Evolutionary conservation across 2,888 invertebrate genomes (phyloP), one percentile per base, ranked within the genome.

Genomic region (Drosophila limbata): DNA sequence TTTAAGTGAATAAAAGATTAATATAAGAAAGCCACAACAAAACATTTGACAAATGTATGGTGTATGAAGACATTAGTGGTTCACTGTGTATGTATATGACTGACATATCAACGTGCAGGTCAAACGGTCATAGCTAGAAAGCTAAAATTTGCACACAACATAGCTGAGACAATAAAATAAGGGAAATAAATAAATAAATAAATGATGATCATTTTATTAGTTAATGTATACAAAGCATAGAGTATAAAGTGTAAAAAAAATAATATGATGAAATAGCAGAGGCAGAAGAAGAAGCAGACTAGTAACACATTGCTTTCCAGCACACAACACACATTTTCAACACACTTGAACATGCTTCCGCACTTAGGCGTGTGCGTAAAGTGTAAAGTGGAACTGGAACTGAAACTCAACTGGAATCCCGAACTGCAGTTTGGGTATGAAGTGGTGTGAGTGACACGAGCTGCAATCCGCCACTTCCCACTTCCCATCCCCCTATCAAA

Each of bases 281-380:
- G 4, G 21, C 9, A 17, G 31, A n/a, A n/a, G 33, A 10, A 11
- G 25, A 47, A 40, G 53, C 17, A 62, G 55, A 76, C 75, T 68
- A 74, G 64, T 67, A 68, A 77, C 77, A 77, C 76, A 76, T 77
- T 62, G 79, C 73, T 85, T 82, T 79, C 80, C 84, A 25, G 6
- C 25, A 25, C 25, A 25, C 25, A 25, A 25, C 25, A 25, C 25
- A 25, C 25, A 84, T 85, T 84, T 85, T 75, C 79, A 86, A 78
- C 79, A 85, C 79, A 89, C 90, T 90, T 90, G 81, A 90, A 90
- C 90, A 90, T 88, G 90, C 81, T 90, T 90, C 87, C 87, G 90
- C 89, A 89, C 89, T 90, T 89, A 85, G 84, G 83, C 73, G 79
- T 79, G 67, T 79, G 77, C 78, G 78, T 69, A 61, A 64, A 70